Evolutionary conservation across 2,113 vertebrate genomes (phyloP).

Genomic region (Mesoclemmys tuberculata): DNA sequence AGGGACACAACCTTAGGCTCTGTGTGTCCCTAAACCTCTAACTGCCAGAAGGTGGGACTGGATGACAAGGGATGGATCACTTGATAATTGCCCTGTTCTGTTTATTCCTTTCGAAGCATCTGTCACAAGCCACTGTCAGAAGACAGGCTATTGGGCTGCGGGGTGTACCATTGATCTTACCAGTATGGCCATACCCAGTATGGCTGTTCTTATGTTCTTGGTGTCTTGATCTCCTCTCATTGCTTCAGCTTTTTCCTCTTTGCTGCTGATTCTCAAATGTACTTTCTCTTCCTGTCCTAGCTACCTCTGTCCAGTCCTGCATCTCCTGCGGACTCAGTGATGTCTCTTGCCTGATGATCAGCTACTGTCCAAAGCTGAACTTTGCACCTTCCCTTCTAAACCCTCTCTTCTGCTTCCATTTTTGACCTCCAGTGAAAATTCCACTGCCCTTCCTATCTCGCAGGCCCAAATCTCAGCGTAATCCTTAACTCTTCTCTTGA

Average conservation of each 20-base stretch:
- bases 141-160: no score
- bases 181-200: no score
- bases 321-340: neutral
- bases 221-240: neutral
- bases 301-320: neutral
- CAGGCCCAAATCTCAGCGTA: neutral
- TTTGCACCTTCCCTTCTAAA: neutral
- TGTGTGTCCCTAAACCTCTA: no score
- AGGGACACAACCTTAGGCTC: no score
- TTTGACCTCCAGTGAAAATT: neutral
- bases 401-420: neutral
- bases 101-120: no score
- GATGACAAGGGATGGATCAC: no score
- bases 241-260: neutral
- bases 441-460: neutral
- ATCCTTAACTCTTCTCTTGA: neutral
- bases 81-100: no score
- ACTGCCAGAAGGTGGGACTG: no score
- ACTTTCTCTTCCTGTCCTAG: neutral
- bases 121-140: no score
- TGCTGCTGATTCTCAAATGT: neutral
- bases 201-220: neutral
- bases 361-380: neutral
- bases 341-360: neutral
- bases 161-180: no score